Evolutionary conservation across 2,113 vertebrate genomes (phyloP).

Genomic region (Phrynosoma blainvillii): DNA sequence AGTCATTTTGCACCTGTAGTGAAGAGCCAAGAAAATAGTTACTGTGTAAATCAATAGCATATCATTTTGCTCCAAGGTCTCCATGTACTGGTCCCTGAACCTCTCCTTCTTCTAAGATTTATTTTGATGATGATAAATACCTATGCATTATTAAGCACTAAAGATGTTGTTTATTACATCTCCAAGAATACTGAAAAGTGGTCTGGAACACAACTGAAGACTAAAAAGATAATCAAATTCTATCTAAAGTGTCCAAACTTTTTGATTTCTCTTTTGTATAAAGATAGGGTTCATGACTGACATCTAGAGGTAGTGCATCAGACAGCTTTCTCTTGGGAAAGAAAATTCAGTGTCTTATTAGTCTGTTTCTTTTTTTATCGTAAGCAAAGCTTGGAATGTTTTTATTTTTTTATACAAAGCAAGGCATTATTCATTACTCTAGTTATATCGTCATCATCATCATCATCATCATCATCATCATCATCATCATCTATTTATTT

Average conservation of each 20-base stretch:
- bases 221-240: constrained; percentile 61
- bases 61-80: constrained; percentile 67
- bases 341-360: constrained; percentile 40
- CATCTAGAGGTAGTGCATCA: constrained; percentile 69
- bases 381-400: neutral
- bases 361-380: neutral
- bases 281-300: constrained; percentile 61
- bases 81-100: constrained; percentile 64
- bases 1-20: constrained; percentile 63
- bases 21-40: constrained; percentile 70
- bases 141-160: constrained; percentile 69
- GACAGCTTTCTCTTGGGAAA: constrained; percentile 58
- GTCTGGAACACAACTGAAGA: constrained; percentile 53
- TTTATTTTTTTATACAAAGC: neutral
- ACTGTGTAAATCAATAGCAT: constrained; percentile 73
- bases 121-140: constrained; percentile 72
- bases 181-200: constrained; percentile 58
- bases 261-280: constrained; percentile 61
- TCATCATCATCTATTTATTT: too few species aligned
- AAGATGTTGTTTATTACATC: constrained; percentile 69
- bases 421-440: neutral
- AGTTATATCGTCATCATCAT: too few species aligned
- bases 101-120: constrained; percentile 73
- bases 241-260: constrained; percentile 41
- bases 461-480: too few species aligned